phyloP scores from a whole-genome alignment of 1,140 invertebrate genomes.

The Drosophila punjabiensis region DNA sequence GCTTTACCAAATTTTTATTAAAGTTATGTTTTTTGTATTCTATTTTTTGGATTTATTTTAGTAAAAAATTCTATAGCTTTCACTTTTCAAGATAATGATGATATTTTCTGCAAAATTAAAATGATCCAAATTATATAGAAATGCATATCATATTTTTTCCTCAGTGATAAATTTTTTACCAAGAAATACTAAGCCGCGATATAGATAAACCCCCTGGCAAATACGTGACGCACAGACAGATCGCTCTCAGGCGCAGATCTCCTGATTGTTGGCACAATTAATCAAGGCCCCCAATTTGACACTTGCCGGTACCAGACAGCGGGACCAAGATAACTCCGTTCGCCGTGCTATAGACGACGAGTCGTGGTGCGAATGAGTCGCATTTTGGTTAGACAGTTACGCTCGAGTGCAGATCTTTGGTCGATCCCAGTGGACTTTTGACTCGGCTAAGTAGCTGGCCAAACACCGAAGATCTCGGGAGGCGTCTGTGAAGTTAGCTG shows the following conservation, averaged over 20 bases:
- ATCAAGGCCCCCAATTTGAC: constrained; percentile 53
- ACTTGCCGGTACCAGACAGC: constrained; percentile 53
- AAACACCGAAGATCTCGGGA: constrained; percentile 31
- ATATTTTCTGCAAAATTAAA: too few relatives aligned
- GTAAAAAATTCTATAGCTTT: too few relatives aligned
- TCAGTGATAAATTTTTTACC: constrained; percentile 16
- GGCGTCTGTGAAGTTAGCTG: constrained; percentile 21
- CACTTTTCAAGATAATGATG: too few relatives aligned
- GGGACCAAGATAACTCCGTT: constrained; percentile 21
- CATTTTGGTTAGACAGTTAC: constrained; percentile 36
- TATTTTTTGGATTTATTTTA: too few relatives aligned
- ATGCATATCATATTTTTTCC: neutral
- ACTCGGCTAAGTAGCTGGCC: constrained; percentile 37
- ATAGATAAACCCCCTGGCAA: constrained; percentile 24
- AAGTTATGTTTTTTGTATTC: too few relatives aligned
- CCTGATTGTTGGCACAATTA: constrained; percentile 56
- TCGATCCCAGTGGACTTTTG: constrained; percentile 44
- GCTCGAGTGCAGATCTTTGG: constrained; percentile 46
- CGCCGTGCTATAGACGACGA: neutral
- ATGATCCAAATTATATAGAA: neutral
- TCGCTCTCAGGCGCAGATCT: constrained; percentile 27
- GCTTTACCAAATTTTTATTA: too few relatives aligned
- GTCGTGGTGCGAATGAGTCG: constrained; percentile 49
- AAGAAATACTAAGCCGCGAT: constrained; percentile 28
- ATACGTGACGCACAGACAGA: constrained; percentile 53